Conservation (phyloP, 1,140 invertebrate species). For the Ceratina japonica region DNA sequence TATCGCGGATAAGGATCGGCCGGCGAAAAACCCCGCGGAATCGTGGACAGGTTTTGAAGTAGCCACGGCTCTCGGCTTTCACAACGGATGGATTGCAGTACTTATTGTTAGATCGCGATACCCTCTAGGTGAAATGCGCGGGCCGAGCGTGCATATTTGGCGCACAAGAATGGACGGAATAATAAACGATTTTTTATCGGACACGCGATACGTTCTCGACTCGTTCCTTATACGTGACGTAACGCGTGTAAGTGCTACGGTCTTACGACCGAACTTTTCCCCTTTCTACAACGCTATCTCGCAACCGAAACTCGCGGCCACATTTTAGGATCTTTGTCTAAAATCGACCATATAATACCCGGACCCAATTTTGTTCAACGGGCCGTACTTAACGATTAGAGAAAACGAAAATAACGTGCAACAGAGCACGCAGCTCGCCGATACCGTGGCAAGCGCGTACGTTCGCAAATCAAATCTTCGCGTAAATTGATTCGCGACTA, state of each 20-base stretch:
- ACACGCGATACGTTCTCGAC: constrained; percentile 56
- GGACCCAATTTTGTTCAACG: no score
- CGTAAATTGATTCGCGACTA: no score
- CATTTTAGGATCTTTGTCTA: neutral
- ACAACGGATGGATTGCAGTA: constrained; percentile 39
- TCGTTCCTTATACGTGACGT: constrained; percentile 41
- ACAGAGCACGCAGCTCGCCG: no score
- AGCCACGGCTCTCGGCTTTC: constrained; percentile 39
- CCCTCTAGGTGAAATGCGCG: constrained; percentile 16
- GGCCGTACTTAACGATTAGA: no score
- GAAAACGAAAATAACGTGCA: no score
- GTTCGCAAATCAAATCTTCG: no score
- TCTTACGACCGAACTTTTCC: constrained; percentile 29
- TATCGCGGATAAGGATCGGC: constrained; percentile 45
- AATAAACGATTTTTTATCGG: constrained; percentile 59
- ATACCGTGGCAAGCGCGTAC: no score
- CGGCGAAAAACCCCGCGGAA: constrained; percentile 21
- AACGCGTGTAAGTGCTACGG: constrained; percentile 42
- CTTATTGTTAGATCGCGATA: constrained; percentile 45
- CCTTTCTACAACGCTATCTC: constrained; percentile 33
- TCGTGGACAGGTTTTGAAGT: constrained; percentile 32
- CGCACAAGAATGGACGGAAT: constrained; percentile 42
- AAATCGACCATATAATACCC: no score
- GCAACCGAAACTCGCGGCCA: neutral
- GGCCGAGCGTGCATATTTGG: constrained; percentile 1